Conservation (phyloP, 2,888 invertebrate genomes). For the Drosophila setosimentum region DNA sequence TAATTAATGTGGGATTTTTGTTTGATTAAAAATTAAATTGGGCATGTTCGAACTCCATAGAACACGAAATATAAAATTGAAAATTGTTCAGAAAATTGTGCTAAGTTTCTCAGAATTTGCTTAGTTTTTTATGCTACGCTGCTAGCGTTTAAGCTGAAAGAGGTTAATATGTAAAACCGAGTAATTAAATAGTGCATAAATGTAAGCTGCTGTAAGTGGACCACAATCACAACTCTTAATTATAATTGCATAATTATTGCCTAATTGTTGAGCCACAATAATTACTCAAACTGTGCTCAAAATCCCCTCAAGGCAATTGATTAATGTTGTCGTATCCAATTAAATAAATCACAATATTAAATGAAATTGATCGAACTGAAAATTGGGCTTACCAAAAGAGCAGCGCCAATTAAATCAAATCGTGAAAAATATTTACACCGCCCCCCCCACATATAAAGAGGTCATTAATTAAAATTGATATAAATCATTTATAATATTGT, state of each 20-base stretch:
- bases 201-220: slow-evolving; percentile 9
- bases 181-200: slow-evolving; percentile 10
- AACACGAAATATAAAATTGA: neutral
- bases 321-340: slow-evolving; percentile 62
- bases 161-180: neutral
- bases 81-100: neutral
- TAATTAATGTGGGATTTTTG: neutral
- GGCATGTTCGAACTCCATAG: neutral
- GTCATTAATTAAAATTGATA: slow-evolving; percentile 47
- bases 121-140: neutral
- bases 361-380: slow-evolving; percentile 13
- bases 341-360: slow-evolving; percentile 48
- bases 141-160: neutral
- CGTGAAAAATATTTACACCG: slow-evolving; percentile 9
- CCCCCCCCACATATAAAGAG: slow-evolving; percentile 1
- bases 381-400: slow-evolving; percentile 32
- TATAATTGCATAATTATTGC: slow-evolving; percentile 51
- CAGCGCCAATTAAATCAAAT: slow-evolving; percentile 33
- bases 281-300: slow-evolving; percentile 28
- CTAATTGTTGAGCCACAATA: slow-evolving; percentile 30
- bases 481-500: slow-evolving; percentile 54
- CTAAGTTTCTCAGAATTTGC: neutral
- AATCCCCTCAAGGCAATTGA: slow-evolving; percentile 51
- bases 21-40: neutral
- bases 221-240: slow-evolving; percentile 16